Base-by-base conservation (phyloP, 2,888 invertebrate species). In the Hipparchia semele region DNA sequence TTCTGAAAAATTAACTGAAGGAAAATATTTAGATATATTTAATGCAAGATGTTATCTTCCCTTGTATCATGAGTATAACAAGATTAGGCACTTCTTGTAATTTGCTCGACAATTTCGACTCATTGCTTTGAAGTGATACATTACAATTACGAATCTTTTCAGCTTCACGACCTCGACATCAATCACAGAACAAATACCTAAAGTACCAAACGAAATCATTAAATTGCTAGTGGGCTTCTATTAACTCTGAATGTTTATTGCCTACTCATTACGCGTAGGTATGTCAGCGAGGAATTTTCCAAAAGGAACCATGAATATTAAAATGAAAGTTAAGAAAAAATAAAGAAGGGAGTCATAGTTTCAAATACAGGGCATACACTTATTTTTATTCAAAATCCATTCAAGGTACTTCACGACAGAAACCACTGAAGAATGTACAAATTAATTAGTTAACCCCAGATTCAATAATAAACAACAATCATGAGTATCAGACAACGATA, bases 91-190 rank as follows among this genome's bases (percentile, higher is more conserved):
- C n/a, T 69, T 69, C 54, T 62, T 58, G 70, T 61, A 70, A 72
- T 67, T 72, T 72, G 70, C 58, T 62, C 69, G 61, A 65, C 53
- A 74, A 69, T 60, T 59, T 61, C 64, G 72, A 33, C 45, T 61
- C 53, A 74, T 59, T 56, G 53, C 73, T 73, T 75, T 71, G 70
- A 72, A 53, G 60, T 72, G 69, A 66, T 74, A 71, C 72, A 75
- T 72, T 75, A 67, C 76, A 76, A 79, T 79, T 79, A 73, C 71
- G 75, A 68, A 67, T 76, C 64, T 72, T 76, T 72, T 75, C 65
- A 74, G 72, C 68, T 73, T 70, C 72, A 68, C 68, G 79, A 77
- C 81, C 80, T 80, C 77, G 79, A 74, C 80, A 78, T 80, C 79
- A 80, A 80, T 81, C 78, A 78, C 54, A 73, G 68, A 72, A 33